Conservation (phyloP, 2,113 vertebrate species). For the Alces alces region DNA sequence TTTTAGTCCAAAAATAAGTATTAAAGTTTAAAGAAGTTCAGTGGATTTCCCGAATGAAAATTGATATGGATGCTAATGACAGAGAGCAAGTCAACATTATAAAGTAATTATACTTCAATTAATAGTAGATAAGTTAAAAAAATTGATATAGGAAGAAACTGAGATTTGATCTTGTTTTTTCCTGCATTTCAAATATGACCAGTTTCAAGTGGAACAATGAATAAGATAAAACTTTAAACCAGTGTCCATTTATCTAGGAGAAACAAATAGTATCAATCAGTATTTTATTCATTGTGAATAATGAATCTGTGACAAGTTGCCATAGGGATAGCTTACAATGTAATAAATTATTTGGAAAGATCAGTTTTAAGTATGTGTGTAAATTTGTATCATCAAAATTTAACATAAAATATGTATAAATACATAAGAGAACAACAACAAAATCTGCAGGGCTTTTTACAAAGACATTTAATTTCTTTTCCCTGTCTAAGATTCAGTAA, state of each 20-base stretch:
- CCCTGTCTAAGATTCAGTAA: background rate
- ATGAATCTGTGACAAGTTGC: background rate
- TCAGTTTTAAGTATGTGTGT: background rate
- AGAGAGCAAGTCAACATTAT: background rate
- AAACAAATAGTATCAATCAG: background rate
- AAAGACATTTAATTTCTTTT: background rate
- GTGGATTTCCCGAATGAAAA: background rate
- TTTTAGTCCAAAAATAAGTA: background rate
- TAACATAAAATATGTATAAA: background rate
- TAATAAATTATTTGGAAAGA: background rate
- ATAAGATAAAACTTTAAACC: background rate
- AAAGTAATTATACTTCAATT: background rate
- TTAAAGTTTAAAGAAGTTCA: background rate
- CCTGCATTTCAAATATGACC: background rate
- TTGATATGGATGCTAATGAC: background rate
- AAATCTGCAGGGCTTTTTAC: background rate
- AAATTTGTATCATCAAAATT: background rate
- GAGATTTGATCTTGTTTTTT: background rate
- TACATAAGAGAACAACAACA: background rate
- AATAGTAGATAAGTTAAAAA: background rate
- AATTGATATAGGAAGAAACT: background rate
- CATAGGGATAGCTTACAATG: background rate
- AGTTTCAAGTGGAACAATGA: background rate
- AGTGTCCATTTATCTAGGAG: background rate
- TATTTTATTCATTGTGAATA: background rate